These are phyloP conservation scores for Carapus acus DNA, from an alignment of 2,797 vertebrate genomes.

Conservation along the genomic window DNA sequence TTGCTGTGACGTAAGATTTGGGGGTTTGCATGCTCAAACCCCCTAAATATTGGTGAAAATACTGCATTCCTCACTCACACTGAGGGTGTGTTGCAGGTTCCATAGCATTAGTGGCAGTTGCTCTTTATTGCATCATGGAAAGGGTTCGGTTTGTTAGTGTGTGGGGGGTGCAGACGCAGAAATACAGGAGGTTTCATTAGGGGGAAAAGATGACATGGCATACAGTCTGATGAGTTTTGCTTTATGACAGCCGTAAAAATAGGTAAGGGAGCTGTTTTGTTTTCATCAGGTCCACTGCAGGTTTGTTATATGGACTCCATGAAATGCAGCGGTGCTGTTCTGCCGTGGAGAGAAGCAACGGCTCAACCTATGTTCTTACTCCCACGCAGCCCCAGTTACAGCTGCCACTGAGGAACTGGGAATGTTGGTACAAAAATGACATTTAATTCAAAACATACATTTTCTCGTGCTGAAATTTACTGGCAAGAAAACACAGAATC, in stretches of 20 bases:
- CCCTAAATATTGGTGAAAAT: too few species aligned
- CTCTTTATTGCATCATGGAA: too few species aligned
- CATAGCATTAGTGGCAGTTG: too few species aligned
- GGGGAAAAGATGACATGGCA: not conserved
- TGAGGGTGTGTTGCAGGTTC: too few species aligned
- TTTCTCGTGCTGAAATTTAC: constrained; percentile 35
- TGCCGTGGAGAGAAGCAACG: not conserved
- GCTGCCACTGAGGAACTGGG: constrained; percentile 13
- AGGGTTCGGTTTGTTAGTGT: too few species aligned
- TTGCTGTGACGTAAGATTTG: too few species aligned
- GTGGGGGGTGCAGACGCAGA: too few species aligned
- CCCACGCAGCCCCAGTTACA: constrained; percentile 4
- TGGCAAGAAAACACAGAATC: constrained; percentile 21
- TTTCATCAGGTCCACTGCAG: not conserved
- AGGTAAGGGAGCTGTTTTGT: constrained; percentile 2
- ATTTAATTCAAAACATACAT: constrained; percentile 44
- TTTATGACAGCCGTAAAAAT: constrained; percentile 12
- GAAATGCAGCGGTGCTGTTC: not conserved
- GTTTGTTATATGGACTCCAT: constrained; percentile 10
- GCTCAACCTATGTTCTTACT: constrained; percentile 5
- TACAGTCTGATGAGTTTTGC: constrained; percentile 13
- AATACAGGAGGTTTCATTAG: too few species aligned
- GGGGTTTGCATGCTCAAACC: too few species aligned
- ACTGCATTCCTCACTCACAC: too few species aligned
- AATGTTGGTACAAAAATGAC: constrained; percentile 22